Evolutionary conservation across 2,797 vertebrate genomes (phyloP).

Genomic region (Takifugu rubripes): DNA sequence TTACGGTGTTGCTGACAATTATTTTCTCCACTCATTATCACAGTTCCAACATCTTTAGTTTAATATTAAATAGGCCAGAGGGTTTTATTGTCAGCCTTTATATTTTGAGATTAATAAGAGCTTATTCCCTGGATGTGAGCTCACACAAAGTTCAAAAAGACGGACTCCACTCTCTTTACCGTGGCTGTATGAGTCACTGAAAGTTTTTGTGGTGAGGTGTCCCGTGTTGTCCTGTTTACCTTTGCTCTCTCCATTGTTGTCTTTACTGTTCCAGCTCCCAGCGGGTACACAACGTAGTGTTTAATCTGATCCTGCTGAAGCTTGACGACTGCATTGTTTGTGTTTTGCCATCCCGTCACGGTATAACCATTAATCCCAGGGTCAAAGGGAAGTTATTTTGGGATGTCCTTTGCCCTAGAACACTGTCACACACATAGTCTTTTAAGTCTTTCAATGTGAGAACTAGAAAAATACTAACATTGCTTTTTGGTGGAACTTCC

Average conservation of each 20-base stretch:
- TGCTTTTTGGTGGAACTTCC: too few relatives aligned
- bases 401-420: not conserved
- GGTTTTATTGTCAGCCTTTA: not conserved
- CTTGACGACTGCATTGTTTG: conserved; percentile 6
- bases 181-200: conserved; percentile 20
- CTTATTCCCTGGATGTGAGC: conserved; percentile 12
- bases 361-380: not conserved
- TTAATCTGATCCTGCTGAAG: conserved; percentile 42
- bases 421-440: not conserved
- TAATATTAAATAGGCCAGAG: not conserved
- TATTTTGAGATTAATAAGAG: not conserved
- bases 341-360: conserved; percentile 9
- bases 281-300: conserved; percentile 28
- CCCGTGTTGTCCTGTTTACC: conserved; percentile 50
- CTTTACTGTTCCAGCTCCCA: conserved; percentile 27
- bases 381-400: conserved; percentile 21
- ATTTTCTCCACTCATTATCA: too few relatives aligned
- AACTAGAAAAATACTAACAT: not conserved
- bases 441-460: not conserved
- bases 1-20: too few relatives aligned
- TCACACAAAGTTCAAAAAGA: conserved; percentile 23
- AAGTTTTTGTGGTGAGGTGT: conserved; percentile 23
- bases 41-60: not conserved
- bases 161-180: conserved; percentile 19
- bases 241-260: conserved; percentile 33